Percentiles rank a stretch among this genome's conserved stretches.
These are phyloP conservation scores for Atrina japonica DNA, from an alignment of 2,888 invertebrate species.

Conservation along the genomic window DNA sequence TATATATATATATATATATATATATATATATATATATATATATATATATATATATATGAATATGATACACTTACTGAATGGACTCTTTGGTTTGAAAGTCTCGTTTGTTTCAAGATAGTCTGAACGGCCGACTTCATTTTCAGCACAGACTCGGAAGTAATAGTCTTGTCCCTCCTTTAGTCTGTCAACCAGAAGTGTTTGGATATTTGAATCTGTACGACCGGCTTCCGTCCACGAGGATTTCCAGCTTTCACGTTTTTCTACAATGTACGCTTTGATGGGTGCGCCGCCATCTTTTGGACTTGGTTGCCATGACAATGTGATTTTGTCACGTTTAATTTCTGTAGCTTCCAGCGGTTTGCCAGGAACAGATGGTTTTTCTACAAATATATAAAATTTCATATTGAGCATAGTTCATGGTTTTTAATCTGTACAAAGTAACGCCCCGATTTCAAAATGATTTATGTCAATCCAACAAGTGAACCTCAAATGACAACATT, in stretches of 20 bases:
- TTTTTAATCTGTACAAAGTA: background rate
- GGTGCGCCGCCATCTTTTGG: slow-evolving; percentile 89
- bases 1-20: too few relatives aligned
- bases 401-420: too few relatives aligned
- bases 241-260: slow-evolving; percentile 85
- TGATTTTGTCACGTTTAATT: slow-evolving; percentile 61
- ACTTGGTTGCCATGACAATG: slow-evolving; percentile 70
- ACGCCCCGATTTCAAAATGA: background rate
- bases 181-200: slow-evolving; percentile 79
- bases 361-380: slow-evolving; percentile 68
- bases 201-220: slow-evolving; percentile 82
- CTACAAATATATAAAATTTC: slow-evolving; percentile 42
- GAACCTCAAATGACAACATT: too few relatives aligned
- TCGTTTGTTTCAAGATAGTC: slow-evolving; percentile 83
- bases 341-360: slow-evolving; percentile 68
- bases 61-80: slow-evolving; percentile 76
- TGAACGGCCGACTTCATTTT: slow-evolving; percentile 91
- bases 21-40: too few relatives aligned
- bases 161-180: slow-evolving; percentile 91
- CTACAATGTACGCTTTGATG: slow-evolving; percentile 89
- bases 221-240: slow-evolving; percentile 66
- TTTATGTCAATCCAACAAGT: background rate
- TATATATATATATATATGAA: too few relatives aligned
- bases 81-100: slow-evolving; percentile 70
- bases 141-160: slow-evolving; percentile 92